Evolutionary conservation across 2,113 vertebrate genomes (phyloP), one percentile per base, ranked within the genome.

Genomic region (Carassius carassius): DNA sequence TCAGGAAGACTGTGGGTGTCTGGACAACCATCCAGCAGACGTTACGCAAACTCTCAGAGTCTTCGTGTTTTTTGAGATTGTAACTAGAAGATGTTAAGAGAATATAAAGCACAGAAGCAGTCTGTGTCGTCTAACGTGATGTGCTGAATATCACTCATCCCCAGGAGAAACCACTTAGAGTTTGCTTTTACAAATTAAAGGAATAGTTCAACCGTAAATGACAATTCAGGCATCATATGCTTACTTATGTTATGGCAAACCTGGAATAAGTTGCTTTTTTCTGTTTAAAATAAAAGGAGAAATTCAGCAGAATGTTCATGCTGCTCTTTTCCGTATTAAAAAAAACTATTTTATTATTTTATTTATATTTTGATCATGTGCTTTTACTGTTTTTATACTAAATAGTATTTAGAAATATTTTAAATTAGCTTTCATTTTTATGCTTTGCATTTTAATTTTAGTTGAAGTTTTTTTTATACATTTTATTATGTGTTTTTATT

Each of bases 131-230:
- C 37, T 75, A 17, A 25, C 6, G 3, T 19, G 32, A 21, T 5
- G 35, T 21, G 47, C 74, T 76, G 49, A 76, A 32, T 32, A 76
- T 54, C 74, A 76, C 74, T 2, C 13, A 54, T 32, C 44, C 44
- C n/a, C 14, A 23, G 41, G 25, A 54, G 23, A 76, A 76, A 17
- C 2, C 5, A 29, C 2, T 25, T 21, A 69, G 32, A 37, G 67
- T 37, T 70, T 37, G 67, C 67, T 70, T 11, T 17, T 16, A 37
- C 17, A 72, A 72, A 72, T 70, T 70, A 70, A 37, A 69, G 65
- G 17, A 69, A 69, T 37, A 75, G 41, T 47, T 74, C 10, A 14
- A 11, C 13, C 3, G 6, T 37, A 70, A 70, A 70, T 37, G 16
- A 70, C 13, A 25, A 63, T 25, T 25, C 62, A 63, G 23, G 4